phyloP scores from a whole-genome alignment of 2,888 invertebrate genomes.

The Conistra vaccinii region DNA sequence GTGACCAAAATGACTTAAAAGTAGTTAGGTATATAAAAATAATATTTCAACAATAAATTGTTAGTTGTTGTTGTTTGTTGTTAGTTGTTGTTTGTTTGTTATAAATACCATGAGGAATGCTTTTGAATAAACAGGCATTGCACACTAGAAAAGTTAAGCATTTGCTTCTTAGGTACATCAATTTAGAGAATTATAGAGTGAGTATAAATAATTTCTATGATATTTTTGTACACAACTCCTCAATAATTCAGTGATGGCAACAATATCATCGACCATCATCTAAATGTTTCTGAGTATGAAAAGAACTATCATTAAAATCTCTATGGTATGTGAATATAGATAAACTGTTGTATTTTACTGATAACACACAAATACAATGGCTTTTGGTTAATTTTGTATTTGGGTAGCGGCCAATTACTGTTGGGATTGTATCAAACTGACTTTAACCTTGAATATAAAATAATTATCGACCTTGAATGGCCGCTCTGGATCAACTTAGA shows the following conservation, averaged over 20 bases:
- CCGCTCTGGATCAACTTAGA: conserved; percentile 12
- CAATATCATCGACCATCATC: neutral
- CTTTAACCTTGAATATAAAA: conserved; percentile 48
- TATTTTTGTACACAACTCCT: conserved; percentile 13
- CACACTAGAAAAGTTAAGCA: neutral
- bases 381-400: conserved; percentile 43
- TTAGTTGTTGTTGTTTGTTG: no score
- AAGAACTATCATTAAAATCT: conserved; percentile 38
- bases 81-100: no score
- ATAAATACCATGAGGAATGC: neutral
- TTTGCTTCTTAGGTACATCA: neutral
- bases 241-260: conserved; percentile 1
- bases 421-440: conserved; percentile 57
- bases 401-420: conserved; percentile 59
- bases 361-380: conserved; percentile 42
- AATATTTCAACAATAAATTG: conserved; percentile 12
- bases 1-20: conserved; percentile 62
- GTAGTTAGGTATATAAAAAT: conserved; percentile 12
- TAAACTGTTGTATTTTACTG: conserved; percentile 34
- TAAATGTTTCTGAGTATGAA: conserved; percentile 5
- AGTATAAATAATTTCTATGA: conserved; percentile 1
- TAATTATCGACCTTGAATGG: conserved; percentile 39
- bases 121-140: conserved; percentile 10
- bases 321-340: conserved; percentile 40
- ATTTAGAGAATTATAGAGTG: conserved; percentile 9